Percentiles rank a stretch among this genome's conserved stretches.
phyloP scores from a whole-genome alignment of 1,140 invertebrate genomes.

The Oreohelix idahoensis region DNA sequence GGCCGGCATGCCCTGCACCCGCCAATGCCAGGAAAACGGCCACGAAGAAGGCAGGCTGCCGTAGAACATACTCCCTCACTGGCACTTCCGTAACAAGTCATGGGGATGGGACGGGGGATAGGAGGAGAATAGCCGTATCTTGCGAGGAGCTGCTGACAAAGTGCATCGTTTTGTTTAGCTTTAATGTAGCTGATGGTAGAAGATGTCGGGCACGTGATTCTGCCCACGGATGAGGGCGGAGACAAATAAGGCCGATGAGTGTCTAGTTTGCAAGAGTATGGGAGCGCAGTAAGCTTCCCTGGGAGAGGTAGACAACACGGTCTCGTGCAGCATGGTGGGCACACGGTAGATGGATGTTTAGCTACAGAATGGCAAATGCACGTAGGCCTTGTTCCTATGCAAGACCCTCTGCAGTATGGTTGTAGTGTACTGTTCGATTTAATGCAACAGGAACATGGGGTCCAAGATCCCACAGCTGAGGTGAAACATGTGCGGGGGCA shows the following conservation, averaged over 20 bases:
- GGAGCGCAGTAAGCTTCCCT: too few species aligned
- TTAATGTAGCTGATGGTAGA: constrained; percentile 10
- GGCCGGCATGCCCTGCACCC: constrained; percentile 8
- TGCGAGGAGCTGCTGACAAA: constrained; percentile 19
- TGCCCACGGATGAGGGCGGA: neutral
- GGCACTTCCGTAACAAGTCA: neutral
- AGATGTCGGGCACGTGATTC: neutral
- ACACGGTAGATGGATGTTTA: neutral
- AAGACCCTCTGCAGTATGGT: neutral
- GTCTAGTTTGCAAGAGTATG: neutral
- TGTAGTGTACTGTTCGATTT: neutral
- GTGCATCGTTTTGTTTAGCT: neutral
- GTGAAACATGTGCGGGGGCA: neutral
- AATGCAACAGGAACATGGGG: neutral
- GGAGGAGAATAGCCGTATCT: constrained; percentile 16
- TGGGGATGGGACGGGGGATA: neutral
- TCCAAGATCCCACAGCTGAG: neutral
- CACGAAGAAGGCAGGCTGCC: neutral
- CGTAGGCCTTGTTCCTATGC: neutral
- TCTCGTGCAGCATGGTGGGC: neutral
- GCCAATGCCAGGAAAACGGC: neutral
- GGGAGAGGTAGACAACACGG: neutral
- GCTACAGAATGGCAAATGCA: neutral
- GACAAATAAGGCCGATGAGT: neutral
- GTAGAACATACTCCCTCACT: neutral